Conservation (phyloP, 1,140 invertebrate genomes). For the Lepidurus apus region DNA sequence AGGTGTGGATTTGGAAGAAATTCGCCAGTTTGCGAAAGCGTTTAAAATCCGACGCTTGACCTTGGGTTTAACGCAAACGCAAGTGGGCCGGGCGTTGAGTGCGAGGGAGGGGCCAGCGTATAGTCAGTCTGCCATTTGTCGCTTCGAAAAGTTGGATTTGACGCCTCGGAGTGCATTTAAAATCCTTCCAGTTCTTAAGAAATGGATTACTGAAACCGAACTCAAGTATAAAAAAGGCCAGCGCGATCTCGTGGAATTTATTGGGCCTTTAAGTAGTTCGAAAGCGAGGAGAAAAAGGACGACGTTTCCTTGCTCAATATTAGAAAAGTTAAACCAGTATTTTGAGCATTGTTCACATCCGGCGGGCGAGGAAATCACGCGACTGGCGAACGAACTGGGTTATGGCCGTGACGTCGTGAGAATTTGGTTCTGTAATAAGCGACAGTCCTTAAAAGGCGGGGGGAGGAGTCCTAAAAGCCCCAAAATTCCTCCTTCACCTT, state of each 20-base stretch:
- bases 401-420: slow-evolving; percentile 96
- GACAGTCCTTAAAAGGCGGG: slow-evolving; percentile 53
- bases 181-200: slow-evolving; percentile 95
- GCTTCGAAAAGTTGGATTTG: slow-evolving; percentile 99
- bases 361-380: slow-evolving; percentile 93
- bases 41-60: slow-evolving; percentile 90
- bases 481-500: not conserved
- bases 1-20: slow-evolving; percentile 94
- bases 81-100: slow-evolving; percentile 89
- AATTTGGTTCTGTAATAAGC: slow-evolving; percentile 99
- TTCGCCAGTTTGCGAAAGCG: slow-evolving; percentile 95
- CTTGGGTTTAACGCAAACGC: slow-evolving; percentile 90
- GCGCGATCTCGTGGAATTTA: slow-evolving; percentile 90
- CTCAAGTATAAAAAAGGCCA: slow-evolving; percentile 88
- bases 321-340: slow-evolving; percentile 89
- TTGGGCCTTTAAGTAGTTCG: slow-evolving; percentile 61
- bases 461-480: not conserved
- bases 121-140: slow-evolving; percentile 98
- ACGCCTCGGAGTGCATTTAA: slow-evolving; percentile 98
- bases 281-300: slow-evolving; percentile 94
- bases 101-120: slow-evolving; percentile 95
- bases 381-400: slow-evolving; percentile 85
- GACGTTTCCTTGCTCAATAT: slow-evolving; percentile 76
- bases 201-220: slow-evolving; percentile 97
- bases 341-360: slow-evolving; percentile 97